Evolutionary conservation across 2,797 vertebrate species (phyloP).

Genomic region (Carcharodon carcharias): DNA sequence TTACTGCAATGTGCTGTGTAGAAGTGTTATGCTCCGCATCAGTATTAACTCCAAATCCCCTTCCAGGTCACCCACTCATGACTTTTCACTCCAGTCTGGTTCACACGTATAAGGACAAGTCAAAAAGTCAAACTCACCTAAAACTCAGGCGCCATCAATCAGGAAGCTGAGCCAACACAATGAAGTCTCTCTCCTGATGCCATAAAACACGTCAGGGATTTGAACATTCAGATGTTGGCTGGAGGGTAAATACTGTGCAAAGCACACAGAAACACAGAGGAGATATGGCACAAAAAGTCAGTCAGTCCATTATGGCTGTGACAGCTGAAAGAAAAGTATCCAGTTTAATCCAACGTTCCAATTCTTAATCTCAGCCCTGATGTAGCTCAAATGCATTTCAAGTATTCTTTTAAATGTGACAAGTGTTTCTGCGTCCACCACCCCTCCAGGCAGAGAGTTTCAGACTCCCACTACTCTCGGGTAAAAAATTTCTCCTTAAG

Average conservation of each 20-base stretch:
- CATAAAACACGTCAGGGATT: not conserved
- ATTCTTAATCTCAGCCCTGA: no score
- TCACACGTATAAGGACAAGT: not conserved
- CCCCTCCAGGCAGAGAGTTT: no score
- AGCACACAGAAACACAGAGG: no score
- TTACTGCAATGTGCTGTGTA: not conserved
- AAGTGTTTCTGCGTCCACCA: no score
- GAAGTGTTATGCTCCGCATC: not conserved
- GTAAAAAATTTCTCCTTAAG: no score
- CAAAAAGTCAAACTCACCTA: not conserved
- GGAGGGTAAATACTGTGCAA: not conserved
- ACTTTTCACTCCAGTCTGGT: not conserved
- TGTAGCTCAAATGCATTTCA: no score
- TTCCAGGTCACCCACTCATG: not conserved
- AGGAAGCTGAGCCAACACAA: not conserved
- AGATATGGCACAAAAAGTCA: no score
- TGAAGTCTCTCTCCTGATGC: not conserved
- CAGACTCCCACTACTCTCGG: no score
- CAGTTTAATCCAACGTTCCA: no score
- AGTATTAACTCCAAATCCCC: not conserved
- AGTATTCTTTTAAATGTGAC: no score
- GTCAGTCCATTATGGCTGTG: no score
- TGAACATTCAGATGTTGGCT: not conserved
- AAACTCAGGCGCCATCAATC: not conserved
- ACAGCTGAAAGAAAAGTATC: no score